These are phyloP conservation scores for Bombyx mori DNA, from an alignment of 1,140 invertebrate species.

Conservation along the genomic window ASM3026992v2 NC_085118.1:10728501-10729000, in stretches of 20 bases:
- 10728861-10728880: constrained; percentile 20
- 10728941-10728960: constrained; percentile 9
- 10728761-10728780: constrained; percentile 16
- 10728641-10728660: constrained; percentile 22
- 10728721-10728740: constrained; percentile 21
- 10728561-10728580: constrained; percentile 24
- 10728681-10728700: constrained; percentile 16
- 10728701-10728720: constrained; percentile 19
- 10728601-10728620: constrained; percentile 22
- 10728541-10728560: constrained; percentile 25
- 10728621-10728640: constrained; percentile 24
- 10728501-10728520: constrained; percentile 13
- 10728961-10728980: constrained; percentile 19
- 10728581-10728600: constrained; percentile 21
- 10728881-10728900: constrained; percentile 13
- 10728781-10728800: constrained; percentile 18
- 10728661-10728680: constrained; percentile 23
- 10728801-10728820: constrained; percentile 14
- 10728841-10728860: constrained; percentile 24
- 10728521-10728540: constrained; percentile 21
- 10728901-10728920: constrained; percentile 11
- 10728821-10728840: constrained; percentile 12
- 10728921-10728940: constrained; percentile 20
- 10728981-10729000: constrained; percentile 18
- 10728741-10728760: constrained; percentile 14